A percentile compares a stretch with the other conserved stretches of the same genome.
These are phyloP conservation scores for Proisotoma minuta DNA, from an alignment of 2,888 invertebrate species.

Conservation along the genomic window DNA sequence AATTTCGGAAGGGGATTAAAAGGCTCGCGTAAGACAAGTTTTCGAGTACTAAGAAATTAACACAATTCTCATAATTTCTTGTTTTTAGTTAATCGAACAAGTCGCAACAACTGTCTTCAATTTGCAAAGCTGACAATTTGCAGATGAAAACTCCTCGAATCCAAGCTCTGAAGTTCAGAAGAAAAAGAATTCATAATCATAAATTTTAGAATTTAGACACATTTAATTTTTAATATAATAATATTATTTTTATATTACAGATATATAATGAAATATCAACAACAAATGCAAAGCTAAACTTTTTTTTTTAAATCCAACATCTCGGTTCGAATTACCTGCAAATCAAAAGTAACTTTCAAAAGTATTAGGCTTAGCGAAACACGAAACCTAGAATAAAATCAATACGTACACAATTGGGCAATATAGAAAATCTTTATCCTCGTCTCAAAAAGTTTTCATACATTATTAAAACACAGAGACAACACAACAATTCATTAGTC, in stretches of 20 bases:
- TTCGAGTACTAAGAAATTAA: background rate
- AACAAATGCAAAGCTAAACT: no score
- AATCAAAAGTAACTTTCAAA: no score
- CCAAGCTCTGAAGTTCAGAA: no score
- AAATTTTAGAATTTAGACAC: no score
- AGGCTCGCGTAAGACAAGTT: conserved; percentile 7
- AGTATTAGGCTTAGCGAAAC: no score
- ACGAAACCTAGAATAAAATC: background rate
- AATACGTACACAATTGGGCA: background rate
- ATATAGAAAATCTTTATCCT: background rate
- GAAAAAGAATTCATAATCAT: no score
- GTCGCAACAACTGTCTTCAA: conserved; percentile 36
- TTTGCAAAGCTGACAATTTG: conserved; percentile 39
- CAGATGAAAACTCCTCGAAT: no score
- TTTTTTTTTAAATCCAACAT: no score
- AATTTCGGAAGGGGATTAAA: conserved; percentile 26
- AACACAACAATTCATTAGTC: background rate
- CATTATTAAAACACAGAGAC: background rate
- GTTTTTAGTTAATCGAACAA: conserved; percentile 28
- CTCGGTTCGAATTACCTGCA: no score
- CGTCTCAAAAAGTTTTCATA: background rate
- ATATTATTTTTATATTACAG: no score
- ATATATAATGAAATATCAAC: no score
- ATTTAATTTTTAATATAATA: no score
- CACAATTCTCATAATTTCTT: background rate